Evolutionary conservation across 2,797 vertebrate genomes (phyloP).

Genomic region (Novumbra hubbsi): DNA sequence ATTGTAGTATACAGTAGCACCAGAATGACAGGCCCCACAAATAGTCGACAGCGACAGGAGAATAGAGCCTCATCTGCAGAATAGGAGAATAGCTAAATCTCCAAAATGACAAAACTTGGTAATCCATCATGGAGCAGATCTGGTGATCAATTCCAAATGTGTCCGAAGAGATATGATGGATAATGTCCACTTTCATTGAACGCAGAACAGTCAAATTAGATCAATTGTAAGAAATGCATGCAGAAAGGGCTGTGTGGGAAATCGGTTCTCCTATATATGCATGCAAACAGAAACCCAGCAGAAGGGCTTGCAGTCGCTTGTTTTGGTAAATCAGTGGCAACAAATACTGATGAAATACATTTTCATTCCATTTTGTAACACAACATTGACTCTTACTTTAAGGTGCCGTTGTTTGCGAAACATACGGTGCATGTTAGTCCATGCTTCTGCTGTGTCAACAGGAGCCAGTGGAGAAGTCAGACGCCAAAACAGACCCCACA

Average conservation of each 20-base stretch:
- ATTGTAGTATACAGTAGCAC: conserved; percentile 40
- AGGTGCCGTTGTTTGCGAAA: no score
- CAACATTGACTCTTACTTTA: no score
- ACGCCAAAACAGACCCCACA: not conserved
- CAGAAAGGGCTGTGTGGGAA: conserved; percentile 20
- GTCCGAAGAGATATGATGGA: conserved; percentile 24
- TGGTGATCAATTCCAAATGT: conserved; percentile 10
- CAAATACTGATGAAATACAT: no score
- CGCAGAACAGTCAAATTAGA: conserved; percentile 48
- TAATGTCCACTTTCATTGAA: conserved; percentile 44
- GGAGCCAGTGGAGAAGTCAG: not conserved
- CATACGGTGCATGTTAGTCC: not conserved
- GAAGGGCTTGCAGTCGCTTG: no score
- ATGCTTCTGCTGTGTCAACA: not conserved
- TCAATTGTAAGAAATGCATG: conserved; percentile 52
- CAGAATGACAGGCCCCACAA: conserved; percentile 48
- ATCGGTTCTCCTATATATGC: conserved; percentile 27
- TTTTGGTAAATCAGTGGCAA: no score
- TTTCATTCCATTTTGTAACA: no score
- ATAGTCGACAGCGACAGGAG: conserved; percentile 39
- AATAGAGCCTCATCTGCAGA: conserved; percentile 54
- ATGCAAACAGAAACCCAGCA: not conserved
- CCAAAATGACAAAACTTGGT: conserved; percentile 47
- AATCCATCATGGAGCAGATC: conserved; percentile 32
- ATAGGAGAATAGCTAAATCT: conserved; percentile 60